These are phyloP conservation scores for Marisa cornuarietis DNA, from an alignment of 1,140 invertebrate genomes.

Conservation along the genomic window DNA sequence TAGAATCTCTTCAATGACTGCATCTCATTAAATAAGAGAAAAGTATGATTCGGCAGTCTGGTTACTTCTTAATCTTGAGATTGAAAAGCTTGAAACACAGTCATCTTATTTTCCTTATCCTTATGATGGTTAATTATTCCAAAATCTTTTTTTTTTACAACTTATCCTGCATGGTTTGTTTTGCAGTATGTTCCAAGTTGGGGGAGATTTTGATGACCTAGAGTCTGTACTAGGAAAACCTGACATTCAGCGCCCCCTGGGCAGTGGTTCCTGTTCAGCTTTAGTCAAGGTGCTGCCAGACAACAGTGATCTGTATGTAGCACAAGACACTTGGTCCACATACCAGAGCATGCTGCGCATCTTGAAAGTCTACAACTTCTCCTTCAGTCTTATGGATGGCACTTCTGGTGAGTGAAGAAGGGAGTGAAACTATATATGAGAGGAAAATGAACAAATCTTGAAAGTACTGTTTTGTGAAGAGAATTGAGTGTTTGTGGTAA, in stretches of 20 bases:
- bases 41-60: too few relatives aligned
- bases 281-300: conserved; percentile 72
- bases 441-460: background rate
- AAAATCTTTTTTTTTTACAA: too few relatives aligned
- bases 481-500: background rate
- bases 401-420: conserved; percentile 15
- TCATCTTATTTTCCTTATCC: background rate
- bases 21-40: too few relatives aligned
- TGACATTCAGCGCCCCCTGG: conserved; percentile 44
- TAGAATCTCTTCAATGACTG: too few relatives aligned
- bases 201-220: conserved; percentile 81
- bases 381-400: conserved; percentile 73
- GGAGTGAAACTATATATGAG: background rate
- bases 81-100: too few relatives aligned
- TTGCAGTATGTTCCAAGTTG: conserved; percentile 68
- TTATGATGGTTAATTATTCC: background rate
- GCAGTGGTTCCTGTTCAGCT: conserved; percentile 72
- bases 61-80: too few relatives aligned
- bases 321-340: conserved; percentile 78
- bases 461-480: background rate
- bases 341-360: conserved; percentile 89
- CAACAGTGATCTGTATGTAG: conserved; percentile 71
- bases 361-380: conserved; percentile 88
- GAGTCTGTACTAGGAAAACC: conserved; percentile 66
- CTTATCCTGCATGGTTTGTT: background rate